Evolutionary conservation across 2,797 vertebrate genomes (phyloP).

Genomic region (Amniataba percoides): DNA sequence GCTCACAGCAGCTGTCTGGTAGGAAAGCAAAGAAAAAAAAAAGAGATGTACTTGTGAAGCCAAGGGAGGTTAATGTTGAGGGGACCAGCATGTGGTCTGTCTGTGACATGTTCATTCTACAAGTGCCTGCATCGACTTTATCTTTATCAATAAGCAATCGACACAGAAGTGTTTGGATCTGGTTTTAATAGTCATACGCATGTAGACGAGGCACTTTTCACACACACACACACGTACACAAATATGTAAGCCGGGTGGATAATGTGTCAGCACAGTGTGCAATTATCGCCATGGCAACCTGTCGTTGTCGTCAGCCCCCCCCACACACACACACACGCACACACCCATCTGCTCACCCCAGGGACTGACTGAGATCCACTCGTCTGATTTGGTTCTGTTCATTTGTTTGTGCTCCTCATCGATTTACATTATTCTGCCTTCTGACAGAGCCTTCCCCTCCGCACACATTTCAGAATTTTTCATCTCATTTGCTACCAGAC

Average conservation of each 20-base stretch:
- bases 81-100: conserved; percentile 44
- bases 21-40: background rate
- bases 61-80: background rate
- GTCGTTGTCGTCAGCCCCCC: conserved; percentile 6
- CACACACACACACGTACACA: background rate
- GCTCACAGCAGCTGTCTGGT: conserved; percentile 4
- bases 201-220: conserved; percentile 54
- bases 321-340: too few relatives aligned
- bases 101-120: conserved; percentile 59
- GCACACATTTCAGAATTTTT: conserved; percentile 23
- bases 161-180: conserved; percentile 15
- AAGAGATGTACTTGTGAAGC: conserved; percentile 16
- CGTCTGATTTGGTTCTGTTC: conserved; percentile 57
- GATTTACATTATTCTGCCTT: conserved; percentile 43
- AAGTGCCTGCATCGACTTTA: conserved; percentile 73
- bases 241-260: conserved; percentile 42
- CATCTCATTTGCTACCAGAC: conserved; percentile 61
- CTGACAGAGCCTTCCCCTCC: conserved; percentile 12
- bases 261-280: conserved; percentile 49
- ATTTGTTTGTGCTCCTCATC: conserved; percentile 60
- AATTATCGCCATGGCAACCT: conserved; percentile 68
- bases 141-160: conserved; percentile 34
- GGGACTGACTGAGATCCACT: conserved; percentile 38
- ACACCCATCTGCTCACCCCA: conserved; percentile 12
- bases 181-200: conserved; percentile 31